Conservation (phyloP, 2,888 invertebrate genomes). For the Drosophila rellima region DNA sequence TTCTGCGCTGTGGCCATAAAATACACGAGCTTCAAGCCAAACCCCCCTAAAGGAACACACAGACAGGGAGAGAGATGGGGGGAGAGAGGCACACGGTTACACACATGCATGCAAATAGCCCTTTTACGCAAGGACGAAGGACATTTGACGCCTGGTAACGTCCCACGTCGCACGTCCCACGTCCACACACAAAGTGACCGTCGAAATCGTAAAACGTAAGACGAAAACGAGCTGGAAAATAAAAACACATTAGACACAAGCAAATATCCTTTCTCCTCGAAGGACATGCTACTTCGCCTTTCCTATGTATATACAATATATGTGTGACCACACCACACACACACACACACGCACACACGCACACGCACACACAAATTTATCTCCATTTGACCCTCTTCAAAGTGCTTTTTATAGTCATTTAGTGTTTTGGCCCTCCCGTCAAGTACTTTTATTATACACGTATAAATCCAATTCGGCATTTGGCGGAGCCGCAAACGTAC, state of each 20-base stretch:
- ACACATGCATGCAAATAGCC: conserved; percentile 70
- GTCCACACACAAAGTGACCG: conserved; percentile 69
- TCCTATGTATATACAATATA: conserved; percentile 15
- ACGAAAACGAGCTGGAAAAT: conserved; percentile 81
- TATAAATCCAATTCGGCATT: conserved; percentile 83
- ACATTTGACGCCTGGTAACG: conserved; percentile 58
- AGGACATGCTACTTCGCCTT: conserved; percentile 39
- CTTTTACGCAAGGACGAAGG: conserved; percentile 66
- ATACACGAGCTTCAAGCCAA: conserved; percentile 54
- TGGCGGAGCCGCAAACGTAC: conserved; percentile 61
- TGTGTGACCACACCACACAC: conserved; percentile 48
- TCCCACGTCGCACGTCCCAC: conserved; percentile 62
- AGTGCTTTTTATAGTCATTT: conserved; percentile 85
- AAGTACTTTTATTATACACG: conserved; percentile 83
- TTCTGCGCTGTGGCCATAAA: conserved; percentile 69
- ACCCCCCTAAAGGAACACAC: conserved; percentile 30
- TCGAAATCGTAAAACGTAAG: conserved; percentile 80
- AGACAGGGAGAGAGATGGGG: conserved; percentile 16
- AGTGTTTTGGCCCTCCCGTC: conserved; percentile 83
- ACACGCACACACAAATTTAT: conserved; percentile 83
- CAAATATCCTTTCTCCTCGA: conserved; percentile 73
- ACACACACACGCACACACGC: conserved; percentile 34
- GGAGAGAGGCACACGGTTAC: conserved; percentile 13
- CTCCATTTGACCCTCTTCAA: conserved; percentile 86
- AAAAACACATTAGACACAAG: conserved; percentile 83